A percentile compares a stretch with the other conserved stretches of the same genome.
phyloP scores from a whole-genome alignment of 2,888 invertebrate species.

The Agelastica alni region DNA sequence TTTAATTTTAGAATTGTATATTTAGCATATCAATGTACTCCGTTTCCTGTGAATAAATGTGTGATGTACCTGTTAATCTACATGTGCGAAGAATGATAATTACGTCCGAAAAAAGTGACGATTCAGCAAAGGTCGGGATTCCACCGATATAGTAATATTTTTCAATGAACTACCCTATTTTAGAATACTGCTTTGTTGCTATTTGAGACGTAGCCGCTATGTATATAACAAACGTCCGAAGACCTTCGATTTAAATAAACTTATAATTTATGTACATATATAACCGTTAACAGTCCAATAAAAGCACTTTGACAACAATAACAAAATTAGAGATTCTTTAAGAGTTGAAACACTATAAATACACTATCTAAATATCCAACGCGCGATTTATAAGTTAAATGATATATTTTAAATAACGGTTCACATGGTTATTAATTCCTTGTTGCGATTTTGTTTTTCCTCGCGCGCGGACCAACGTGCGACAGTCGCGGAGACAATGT shows the following conservation, averaged over 20 bases:
- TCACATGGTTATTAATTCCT: constrained; percentile 4
- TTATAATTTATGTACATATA: too few relatives aligned
- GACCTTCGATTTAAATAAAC: constrained; percentile 15
- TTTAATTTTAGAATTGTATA: too few relatives aligned
- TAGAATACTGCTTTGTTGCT: constrained; percentile 47
- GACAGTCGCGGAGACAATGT: neutral
- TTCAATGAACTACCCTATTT: constrained; percentile 41
- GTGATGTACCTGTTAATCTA: neutral
- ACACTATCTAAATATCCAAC: neutral
- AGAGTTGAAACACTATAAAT: constrained; percentile 2
- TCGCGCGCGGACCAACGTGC: constrained; percentile 3
- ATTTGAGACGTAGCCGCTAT: constrained; percentile 19
- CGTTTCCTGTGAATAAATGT: too few relatives aligned
- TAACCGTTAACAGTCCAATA: constrained; percentile 18
- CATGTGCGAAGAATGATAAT: constrained; percentile 11
- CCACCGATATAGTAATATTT: constrained; percentile 25
- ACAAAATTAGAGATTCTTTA: constrained; percentile 13
- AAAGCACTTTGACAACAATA: constrained; percentile 21
- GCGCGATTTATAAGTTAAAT: neutral
- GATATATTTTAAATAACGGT: neutral
- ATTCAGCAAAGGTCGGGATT: neutral
- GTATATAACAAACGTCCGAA: constrained; percentile 3
- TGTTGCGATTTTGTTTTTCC: neutral
- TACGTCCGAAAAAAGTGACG: neutral
- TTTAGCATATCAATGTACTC: too few relatives aligned